Evolutionary conservation across 2,797 vertebrate species (phyloP), one percentile per base, ranked within the genome.

Genomic region (Malurus leucopterus): DNA sequence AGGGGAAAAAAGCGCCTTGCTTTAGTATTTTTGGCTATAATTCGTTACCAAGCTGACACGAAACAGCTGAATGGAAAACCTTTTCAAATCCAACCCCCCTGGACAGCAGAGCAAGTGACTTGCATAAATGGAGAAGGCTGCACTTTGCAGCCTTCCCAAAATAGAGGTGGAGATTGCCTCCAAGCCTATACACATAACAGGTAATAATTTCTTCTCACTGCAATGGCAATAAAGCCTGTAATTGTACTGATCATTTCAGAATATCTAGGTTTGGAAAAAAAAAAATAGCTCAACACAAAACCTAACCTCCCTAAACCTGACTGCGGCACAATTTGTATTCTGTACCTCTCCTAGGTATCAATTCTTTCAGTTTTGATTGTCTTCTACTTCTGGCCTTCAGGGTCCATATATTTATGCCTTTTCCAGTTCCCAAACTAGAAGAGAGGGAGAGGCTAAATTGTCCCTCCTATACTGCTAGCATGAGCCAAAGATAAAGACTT

Each of bases 201-300:
- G 61, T 70, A 75, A 44, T 47, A 9, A 57, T 21, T 65, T 36
- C 44, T 65, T 77, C n/a, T 43, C 8, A n/a, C 19, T 57, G 53
- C 69, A 71, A 61, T n/a, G 19, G 53, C 49, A 69, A 58, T 76
- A 73, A 22, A 44, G 4, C 20, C 77, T 47, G 29, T 38, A 14
- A 22, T 4, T 47, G 9, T 19, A 27, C 8, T 26, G 26, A 65
- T 3, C 2, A 9, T n/a, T 41, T 58, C 40, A 59, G 26, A 72
- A 16, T 19, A 38, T 26, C 22, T 23, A 59, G 15, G 13, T 46
- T 43, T 41, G n/a, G 32, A 5, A 43, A 10, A 50, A 22, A 30
- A 40, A 14, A 8, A 2, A 5, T 5, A 3, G 27, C 2, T 4
- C 5, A 32, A 30, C 4, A 30, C 6, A n/a, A 46, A 38, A 4